Evolutionary conservation across 2,888 invertebrate genomes (phyloP).

Genomic region (Thymelicus lineola): DNA sequence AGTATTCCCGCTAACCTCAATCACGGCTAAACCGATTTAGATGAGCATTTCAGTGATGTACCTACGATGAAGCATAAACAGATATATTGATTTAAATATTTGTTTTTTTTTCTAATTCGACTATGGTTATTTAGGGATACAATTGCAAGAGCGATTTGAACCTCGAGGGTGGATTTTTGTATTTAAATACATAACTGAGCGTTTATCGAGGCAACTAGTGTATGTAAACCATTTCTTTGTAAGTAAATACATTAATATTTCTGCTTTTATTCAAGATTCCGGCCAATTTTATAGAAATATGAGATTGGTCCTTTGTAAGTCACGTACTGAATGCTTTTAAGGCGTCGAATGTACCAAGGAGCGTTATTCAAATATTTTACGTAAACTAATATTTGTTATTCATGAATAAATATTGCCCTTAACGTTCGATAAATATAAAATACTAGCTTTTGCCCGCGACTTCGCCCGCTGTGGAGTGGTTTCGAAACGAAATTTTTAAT

Average conservation of each 20-base stretch:
- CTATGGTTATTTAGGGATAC: no score
- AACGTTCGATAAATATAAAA: neutral
- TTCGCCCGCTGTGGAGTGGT: no score
- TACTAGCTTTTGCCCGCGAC: no score
- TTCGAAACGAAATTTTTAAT: no score
- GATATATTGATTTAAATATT: no score
- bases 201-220: neutral
- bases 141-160: no score
- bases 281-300: slow-evolving; percentile 22
- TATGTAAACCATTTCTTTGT: neutral
- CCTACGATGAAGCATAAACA: neutral
- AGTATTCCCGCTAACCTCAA: no score
- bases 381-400: slow-evolving; percentile 3
- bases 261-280: neutral
- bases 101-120: no score
- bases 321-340: slow-evolving; percentile 32
- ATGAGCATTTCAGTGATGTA: no score
- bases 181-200: neutral
- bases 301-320: slow-evolving; percentile 25
- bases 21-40: no score
- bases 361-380: slow-evolving; percentile 17
- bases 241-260: neutral
- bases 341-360: neutral
- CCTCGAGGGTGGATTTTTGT: no score
- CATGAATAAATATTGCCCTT: slow-evolving; percentile 3